phyloP scores from a whole-genome alignment of 2,113 vertebrate genomes.

The Oncorhynchus kisutch region DNA sequence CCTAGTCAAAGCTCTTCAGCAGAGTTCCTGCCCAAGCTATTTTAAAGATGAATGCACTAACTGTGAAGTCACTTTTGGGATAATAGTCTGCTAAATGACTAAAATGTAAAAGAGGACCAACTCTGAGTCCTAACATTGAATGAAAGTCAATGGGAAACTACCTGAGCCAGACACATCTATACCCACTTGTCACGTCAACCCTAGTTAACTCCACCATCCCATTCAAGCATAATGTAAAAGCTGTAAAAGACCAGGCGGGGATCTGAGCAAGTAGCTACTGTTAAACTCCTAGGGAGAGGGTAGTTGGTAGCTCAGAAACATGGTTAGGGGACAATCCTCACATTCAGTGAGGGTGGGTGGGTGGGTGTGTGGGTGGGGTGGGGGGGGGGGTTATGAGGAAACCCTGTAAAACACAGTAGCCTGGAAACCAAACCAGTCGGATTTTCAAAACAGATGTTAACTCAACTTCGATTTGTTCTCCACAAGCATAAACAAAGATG shows the following conservation, averaged over 20 bases:
- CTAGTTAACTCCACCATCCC: background rate
- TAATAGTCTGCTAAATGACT: too few species aligned
- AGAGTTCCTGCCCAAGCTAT: too few species aligned
- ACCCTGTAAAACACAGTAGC: conserved; percentile 26
- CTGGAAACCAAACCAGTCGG: conserved; percentile 50
- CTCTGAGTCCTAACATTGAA: too few species aligned
- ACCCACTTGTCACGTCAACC: background rate
- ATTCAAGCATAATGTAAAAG: background rate
- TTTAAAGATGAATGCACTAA: too few species aligned
- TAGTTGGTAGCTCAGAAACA: conserved; percentile 15
- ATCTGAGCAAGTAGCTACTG: conserved; percentile 35
- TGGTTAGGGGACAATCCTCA: conserved; percentile 24
- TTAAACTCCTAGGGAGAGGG: conserved; percentile 3
- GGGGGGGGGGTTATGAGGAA: too few species aligned
- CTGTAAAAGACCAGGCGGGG: conserved; percentile 23
- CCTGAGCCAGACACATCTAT: too few species aligned
- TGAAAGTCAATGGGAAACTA: too few species aligned
- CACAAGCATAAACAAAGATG: conserved; percentile 67
- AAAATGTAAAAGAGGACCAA: too few species aligned
- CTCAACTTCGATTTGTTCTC: conserved; percentile 55
- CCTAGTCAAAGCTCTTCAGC: too few species aligned
- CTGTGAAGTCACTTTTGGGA: too few species aligned
- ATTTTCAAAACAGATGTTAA: conserved; percentile 72
- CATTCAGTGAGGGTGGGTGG: conserved; percentile 21
- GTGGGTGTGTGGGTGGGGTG: background rate